Base-by-base conservation (phyloP, 2,113 vertebrate species). In the Takifugu bimaculatus region DNA sequence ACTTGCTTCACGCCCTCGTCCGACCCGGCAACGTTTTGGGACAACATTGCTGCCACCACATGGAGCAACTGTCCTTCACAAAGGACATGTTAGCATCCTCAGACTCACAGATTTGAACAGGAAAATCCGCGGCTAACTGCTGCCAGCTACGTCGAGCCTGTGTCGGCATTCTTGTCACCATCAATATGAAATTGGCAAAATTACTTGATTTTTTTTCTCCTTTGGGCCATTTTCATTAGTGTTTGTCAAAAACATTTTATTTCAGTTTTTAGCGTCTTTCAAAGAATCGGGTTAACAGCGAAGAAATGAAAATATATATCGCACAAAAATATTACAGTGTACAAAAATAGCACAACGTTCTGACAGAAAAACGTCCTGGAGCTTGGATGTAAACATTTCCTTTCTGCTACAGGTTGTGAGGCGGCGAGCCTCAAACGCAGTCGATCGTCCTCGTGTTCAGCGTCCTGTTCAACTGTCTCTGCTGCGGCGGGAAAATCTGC, bases 351-450 rank as follows among this genome's bases (percentile, higher is more conserved):
- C 78, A 75, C 70, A 57, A 57, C 62, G 66, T 58, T 72, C 63
- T 13, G 64, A 72, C 63, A 58, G 70, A 81, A 77, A 77, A 67
- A 77, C 76, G 71, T 60, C 70, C 60, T 61, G 53, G 71, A 61
- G 57, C 35, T 71, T 68, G 65, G 78, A 70, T 87, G 89, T 89
- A 89, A 89, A 90, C 89, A 84, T 88, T 85, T 85, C 57, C 68
- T 69, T 74, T 85, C 80, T 85, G 86, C 84, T 86, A 89, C 87
- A 80, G 71, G 75, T 74, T 63, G 62, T 54, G 77, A 81, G 79
- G 72, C 71, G 15, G 57, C 20, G 65, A 20, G 20, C 20, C 20
- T 20, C 20, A 20, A 20, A 20, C 20, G 20, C 20, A 20, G 20
- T 20, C 20, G 20, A 20, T 20, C 20, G 20, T 20, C 20, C 20